Conservation (phyloP, 2,113 vertebrate genomes). For the Coryphaenoides rupestris region DNA sequence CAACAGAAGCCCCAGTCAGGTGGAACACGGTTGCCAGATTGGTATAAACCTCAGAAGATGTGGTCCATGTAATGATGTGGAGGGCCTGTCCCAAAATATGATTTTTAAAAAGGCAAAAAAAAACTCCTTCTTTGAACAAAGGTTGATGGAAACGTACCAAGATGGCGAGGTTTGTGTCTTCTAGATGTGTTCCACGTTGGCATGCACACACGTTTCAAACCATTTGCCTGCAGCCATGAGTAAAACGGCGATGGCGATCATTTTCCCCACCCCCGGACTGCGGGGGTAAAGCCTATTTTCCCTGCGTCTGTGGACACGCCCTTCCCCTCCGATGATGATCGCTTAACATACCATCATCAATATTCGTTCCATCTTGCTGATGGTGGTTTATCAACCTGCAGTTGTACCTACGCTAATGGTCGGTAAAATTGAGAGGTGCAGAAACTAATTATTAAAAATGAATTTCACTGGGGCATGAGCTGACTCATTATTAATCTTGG, state of each 20-base stretch:
- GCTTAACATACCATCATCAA: slow-evolving; percentile 60
- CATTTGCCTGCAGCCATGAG: too few relatives aligned
- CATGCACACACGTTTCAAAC: too few relatives aligned
- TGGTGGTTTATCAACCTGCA: slow-evolving; percentile 54
- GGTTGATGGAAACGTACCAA: too few relatives aligned
- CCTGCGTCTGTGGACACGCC: slow-evolving; percentile 44
- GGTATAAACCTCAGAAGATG: too few relatives aligned
- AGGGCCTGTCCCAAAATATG: too few relatives aligned
- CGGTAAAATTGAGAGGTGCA: slow-evolving; percentile 60
- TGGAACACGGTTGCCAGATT: slow-evolving; percentile 1
- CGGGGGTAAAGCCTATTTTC: slow-evolving; percentile 36
- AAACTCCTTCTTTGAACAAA: too few relatives aligned
- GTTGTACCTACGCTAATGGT: slow-evolving; percentile 63
- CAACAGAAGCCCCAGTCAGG: too few relatives aligned
- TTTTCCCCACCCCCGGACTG: slow-evolving; percentile 42
- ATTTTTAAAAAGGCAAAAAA: too few relatives aligned
- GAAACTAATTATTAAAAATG: slow-evolving; percentile 75
- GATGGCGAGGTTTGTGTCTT: too few relatives aligned
- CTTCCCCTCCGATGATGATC: slow-evolving; percentile 52
- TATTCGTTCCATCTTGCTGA: slow-evolving; percentile 54
- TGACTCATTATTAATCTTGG: slow-evolving; percentile 68
- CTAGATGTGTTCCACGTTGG: too few relatives aligned
- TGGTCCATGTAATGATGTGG: too few relatives aligned
- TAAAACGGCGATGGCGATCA: slow-evolving; percentile 3
- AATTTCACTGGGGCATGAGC: slow-evolving; percentile 58